Conservation (phyloP, 1,140 invertebrate species). For the Zaprionus tsacasi region DNA sequence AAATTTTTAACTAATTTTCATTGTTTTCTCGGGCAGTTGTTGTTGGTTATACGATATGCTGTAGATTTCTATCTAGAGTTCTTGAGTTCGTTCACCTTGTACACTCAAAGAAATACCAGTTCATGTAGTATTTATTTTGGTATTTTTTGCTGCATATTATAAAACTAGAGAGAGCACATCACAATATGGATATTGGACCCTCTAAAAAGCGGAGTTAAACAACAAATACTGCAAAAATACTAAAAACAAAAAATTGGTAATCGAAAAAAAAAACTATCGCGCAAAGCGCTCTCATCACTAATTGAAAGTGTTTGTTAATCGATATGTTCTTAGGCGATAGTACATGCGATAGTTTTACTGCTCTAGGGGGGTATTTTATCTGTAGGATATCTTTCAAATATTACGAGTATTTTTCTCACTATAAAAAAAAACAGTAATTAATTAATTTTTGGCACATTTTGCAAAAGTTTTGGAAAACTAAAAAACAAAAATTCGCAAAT, state of each 20-base stretch:
- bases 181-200: slow-evolving; percentile 68
- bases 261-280: slow-evolving; percentile 7
- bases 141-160: slow-evolving; percentile 14
- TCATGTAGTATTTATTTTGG: neutral
- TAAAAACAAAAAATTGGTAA: neutral
- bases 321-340: slow-evolving; percentile 18
- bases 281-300: neutral
- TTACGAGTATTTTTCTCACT: slow-evolving; percentile 44
- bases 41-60: slow-evolving; percentile 24
- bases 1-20: slow-evolving; percentile 24
- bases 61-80: slow-evolving; percentile 6
- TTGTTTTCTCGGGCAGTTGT: slow-evolving; percentile 50
- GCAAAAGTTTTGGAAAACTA: slow-evolving; percentile 39
- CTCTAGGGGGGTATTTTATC: neutral
- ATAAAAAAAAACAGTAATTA: slow-evolving; percentile 37
- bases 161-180: slow-evolving; percentile 68
- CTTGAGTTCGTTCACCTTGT: neutral
- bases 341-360: slow-evolving; percentile 4
- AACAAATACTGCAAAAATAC: slow-evolving; percentile 35
- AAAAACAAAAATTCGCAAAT: slow-evolving; percentile 26
- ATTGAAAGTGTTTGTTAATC: slow-evolving; percentile 10
- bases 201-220: slow-evolving; percentile 10
- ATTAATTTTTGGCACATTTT: slow-evolving; percentile 81
- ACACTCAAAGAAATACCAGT: slow-evolving; percentile 4
- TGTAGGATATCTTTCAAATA: slow-evolving; percentile 37